phyloP scores from a whole-genome alignment of 2,113 vertebrate species.

The Rousettus leschenaultii region DNA sequence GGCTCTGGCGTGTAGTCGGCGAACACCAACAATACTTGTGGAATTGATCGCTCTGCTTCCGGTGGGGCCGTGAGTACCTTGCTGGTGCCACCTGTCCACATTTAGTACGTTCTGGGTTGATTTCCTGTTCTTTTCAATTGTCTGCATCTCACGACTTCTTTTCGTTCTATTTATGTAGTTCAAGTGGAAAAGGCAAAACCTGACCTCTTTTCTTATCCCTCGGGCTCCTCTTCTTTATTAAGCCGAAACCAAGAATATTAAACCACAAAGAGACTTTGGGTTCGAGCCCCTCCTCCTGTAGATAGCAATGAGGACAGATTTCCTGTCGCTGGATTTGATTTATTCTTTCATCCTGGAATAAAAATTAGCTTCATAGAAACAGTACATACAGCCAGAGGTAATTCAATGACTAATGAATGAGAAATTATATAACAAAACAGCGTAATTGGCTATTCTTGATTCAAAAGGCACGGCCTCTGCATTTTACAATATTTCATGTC shows the following conservation, averaged over 20 bases:
- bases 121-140: neutral
- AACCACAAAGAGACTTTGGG: neutral
- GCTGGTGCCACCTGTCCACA: neutral
- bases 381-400: constrained; percentile 40
- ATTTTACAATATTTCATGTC: constrained; percentile 31
- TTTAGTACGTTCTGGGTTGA: neutral
- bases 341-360: constrained; percentile 58
- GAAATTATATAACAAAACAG: constrained; percentile 6
- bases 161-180: constrained; percentile 43
- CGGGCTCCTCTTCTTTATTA: constrained; percentile 47
- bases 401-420: constrained; percentile 51
- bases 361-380: constrained; percentile 46
- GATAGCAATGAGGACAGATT: constrained; percentile 33
- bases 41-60: neutral
- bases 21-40: neutral
- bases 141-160: neutral
- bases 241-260: constrained; percentile 46
- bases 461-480: constrained; percentile 26
- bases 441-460: constrained; percentile 47
- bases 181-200: constrained; percentile 39
- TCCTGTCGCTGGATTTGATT: constrained; percentile 56
- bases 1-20: neutral
- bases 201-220: constrained; percentile 62
- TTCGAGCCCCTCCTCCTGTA: neutral
- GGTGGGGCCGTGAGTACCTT: neutral